Percentiles rank a stretch among this genome's conserved stretches.
Evolutionary conservation across 2,113 vertebrate genomes (phyloP).

Genomic region (Gorsachius goisagi): DNA sequence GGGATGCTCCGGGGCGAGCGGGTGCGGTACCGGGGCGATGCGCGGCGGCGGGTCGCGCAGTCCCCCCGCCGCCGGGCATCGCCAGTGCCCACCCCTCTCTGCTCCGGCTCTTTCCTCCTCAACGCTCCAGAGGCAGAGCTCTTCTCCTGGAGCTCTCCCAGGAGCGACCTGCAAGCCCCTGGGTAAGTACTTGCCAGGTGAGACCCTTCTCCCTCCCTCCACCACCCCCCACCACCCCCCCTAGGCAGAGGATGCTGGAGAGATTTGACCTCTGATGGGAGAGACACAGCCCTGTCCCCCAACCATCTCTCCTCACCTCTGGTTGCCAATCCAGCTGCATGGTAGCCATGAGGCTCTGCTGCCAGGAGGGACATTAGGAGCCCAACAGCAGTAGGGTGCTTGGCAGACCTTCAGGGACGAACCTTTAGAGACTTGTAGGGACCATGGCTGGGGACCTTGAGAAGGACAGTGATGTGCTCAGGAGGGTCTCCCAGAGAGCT

Average conservation of each 20-base stretch:
- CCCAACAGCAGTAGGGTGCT: background rate
- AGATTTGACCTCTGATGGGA: background rate
- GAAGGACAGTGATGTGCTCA: background rate
- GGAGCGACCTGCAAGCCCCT: too few species aligned
- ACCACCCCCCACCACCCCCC: too few species aligned
- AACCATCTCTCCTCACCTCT: background rate
- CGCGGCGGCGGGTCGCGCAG: too few species aligned
- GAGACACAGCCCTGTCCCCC: background rate
- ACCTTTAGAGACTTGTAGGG: background rate
- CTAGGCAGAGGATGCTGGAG: background rate
- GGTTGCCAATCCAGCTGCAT: rapidly evolving
- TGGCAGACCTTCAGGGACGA: background rate
- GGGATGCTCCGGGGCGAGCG: too few species aligned
- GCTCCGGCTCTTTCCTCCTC: too few species aligned
- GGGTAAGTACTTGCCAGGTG: too few species aligned
- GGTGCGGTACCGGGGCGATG: too few species aligned
- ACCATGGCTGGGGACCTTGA: background rate
- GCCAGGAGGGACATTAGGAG: background rate
- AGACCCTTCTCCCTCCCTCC: too few species aligned
- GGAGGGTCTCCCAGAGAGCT: background rate
- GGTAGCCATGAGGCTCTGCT: background rate
- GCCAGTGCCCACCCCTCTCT: too few species aligned
- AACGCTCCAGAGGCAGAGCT: too few species aligned
- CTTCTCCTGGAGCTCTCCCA: too few species aligned
- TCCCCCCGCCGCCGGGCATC: too few species aligned